Percentiles rank a stretch among this genome's conserved stretches.
Conservation (phyloP, 2,888 invertebrate genomes). For the Sicus ferrugineus region DNA sequence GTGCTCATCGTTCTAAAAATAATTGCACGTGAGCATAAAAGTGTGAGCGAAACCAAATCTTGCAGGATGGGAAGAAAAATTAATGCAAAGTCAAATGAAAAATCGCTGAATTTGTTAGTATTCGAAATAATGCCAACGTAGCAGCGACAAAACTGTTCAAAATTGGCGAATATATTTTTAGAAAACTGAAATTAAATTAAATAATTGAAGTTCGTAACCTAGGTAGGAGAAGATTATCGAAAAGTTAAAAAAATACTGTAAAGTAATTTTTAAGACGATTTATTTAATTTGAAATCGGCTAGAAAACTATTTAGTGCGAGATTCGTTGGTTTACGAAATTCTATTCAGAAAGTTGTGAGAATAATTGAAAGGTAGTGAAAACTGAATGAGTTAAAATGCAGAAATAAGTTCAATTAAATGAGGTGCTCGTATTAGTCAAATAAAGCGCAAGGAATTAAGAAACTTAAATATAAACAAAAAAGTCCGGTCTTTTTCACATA, state of each 20-base stretch:
- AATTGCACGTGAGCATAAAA: background rate
- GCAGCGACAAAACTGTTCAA: conserved; percentile 12
- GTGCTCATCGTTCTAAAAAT: conserved; percentile 7
- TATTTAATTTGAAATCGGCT: too few relatives aligned
- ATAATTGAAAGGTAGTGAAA: too few relatives aligned
- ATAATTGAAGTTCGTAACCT: too few relatives aligned
- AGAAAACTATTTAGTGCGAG: too few relatives aligned
- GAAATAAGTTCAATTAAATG: background rate
- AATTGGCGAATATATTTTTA: conserved; percentile 41
- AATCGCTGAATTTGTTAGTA: conserved; percentile 8
- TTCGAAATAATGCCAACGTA: conserved; percentile 13
- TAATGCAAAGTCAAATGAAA: conserved; percentile 26
- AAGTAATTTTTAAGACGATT: background rate
- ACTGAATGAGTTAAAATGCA: background rate
- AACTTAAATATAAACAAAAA: too few relatives aligned
- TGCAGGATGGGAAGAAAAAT: conserved; percentile 4
- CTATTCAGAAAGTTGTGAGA: too few relatives aligned
- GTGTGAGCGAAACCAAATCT: background rate
- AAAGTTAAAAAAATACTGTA: background rate
- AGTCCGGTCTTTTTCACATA: too few relatives aligned
- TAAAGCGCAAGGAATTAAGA: too few relatives aligned
- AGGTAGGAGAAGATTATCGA: background rate
- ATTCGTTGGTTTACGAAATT: too few relatives aligned
- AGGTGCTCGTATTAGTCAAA: background rate
- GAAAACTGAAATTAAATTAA: too few relatives aligned